phyloP scores from a whole-genome alignment of 2,113 vertebrate genomes.

The Pleuronectes platessa region DNA sequence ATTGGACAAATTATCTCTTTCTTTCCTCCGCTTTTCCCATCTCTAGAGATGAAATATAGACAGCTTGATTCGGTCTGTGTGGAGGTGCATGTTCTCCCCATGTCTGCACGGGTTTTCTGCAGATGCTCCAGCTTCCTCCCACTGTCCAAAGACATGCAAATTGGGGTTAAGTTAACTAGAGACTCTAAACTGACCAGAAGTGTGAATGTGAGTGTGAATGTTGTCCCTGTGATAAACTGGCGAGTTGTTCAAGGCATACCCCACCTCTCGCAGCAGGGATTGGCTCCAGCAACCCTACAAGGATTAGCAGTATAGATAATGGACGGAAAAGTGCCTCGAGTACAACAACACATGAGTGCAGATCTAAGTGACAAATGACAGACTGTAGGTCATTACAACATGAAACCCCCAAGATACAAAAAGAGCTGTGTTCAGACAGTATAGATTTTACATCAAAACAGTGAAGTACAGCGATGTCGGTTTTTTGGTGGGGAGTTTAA shows the following conservation, averaged over 20 bases:
- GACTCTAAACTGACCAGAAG: too few relatives aligned
- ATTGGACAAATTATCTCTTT: neutral
- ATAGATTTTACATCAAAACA: conserved; percentile 9
- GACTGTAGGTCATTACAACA: conserved; percentile 21
- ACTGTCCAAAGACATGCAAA: neutral
- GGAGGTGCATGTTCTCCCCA: too few relatives aligned
- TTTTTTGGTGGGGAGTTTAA: neutral
- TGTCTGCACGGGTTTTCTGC: too few relatives aligned
- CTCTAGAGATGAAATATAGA: conserved; percentile 4
- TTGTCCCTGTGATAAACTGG: too few relatives aligned
- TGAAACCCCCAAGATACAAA: conserved; percentile 2
- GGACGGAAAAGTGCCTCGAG: neutral
- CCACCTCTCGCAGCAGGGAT: too few relatives aligned
- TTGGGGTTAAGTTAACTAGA: too few relatives aligned
- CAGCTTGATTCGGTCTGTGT: too few relatives aligned
- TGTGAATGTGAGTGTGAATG: too few relatives aligned
- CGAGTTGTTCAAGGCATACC: too few relatives aligned
- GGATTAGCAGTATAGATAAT: too few relatives aligned
- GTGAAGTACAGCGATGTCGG: neutral
- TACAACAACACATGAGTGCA: neutral
- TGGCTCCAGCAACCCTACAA: too few relatives aligned
- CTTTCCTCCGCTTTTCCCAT: neutral
- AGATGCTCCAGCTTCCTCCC: too few relatives aligned
- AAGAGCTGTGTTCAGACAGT: conserved; percentile 1
- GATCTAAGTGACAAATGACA: conserved; percentile 26